Conservation (phyloP, 37 sponge, comb jelly and placozoan genomes). For the Axinella damicornis region DNA sequence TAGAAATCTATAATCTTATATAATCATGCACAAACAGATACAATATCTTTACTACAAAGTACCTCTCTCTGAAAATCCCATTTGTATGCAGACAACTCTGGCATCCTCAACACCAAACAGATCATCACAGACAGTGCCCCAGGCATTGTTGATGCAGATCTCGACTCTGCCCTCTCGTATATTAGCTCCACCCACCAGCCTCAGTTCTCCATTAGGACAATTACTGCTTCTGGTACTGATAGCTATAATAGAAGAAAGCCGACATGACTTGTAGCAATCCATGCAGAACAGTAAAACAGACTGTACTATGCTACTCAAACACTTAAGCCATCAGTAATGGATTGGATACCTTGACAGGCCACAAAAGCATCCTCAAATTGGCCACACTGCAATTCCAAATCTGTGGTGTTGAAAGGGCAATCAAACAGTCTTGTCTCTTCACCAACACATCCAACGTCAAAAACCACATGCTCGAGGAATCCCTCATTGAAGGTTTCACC, state of each 20-base stretch:
- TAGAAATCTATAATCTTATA: no score
- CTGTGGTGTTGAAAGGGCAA: not conserved
- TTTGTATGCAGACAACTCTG: slow-evolving; percentile 36
- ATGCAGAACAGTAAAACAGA: no score
- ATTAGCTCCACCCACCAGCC: slow-evolving; percentile 31
- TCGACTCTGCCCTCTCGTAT: slow-evolving; percentile 33
- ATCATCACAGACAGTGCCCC: slow-evolving; percentile 44
- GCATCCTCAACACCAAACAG: slow-evolving; percentile 39
- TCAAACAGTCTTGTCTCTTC: slow-evolving; percentile 4
- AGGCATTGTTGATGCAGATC: slow-evolving; percentile 52
- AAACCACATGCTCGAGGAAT: not conserved
- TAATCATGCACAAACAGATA: no score
- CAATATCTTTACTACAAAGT: no score
- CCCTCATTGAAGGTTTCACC: not conserved
- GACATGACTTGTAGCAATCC: no score
- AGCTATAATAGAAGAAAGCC: no score
- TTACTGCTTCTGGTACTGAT: not conserved
- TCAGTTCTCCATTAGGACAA: slow-evolving; percentile 38
- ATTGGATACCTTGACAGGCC: no score
- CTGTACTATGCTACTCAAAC: no score
- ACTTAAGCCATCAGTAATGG: no score
- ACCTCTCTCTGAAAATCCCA: slow-evolving; percentile 36
- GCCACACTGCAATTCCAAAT: no score
- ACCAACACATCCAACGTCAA: not conserved
- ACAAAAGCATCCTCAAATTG: no score